Percentiles rank a stretch among this genome's conserved stretches.
phyloP scores from a whole-genome alignment of 2,797 vertebrate species.

The Prionace glauca region DNA sequence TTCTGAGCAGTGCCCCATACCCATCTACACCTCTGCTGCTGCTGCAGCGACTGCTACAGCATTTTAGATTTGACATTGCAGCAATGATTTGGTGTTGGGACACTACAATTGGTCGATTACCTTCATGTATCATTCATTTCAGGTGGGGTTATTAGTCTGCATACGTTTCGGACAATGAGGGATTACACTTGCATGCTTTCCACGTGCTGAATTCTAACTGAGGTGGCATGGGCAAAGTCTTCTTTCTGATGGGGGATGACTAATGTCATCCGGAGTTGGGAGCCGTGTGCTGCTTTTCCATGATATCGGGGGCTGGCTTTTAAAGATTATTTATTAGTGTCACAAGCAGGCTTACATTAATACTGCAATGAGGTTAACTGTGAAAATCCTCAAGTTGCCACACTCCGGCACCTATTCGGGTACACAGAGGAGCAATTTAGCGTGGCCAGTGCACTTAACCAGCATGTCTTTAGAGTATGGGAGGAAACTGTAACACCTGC shows the following conservation, averaged over 20 bases:
- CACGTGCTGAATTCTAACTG: not conserved
- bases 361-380: no score
- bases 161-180: not conserved
- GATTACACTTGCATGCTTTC: not conserved
- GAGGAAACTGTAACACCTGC: no score
- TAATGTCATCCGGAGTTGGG: not conserved
- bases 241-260: not conserved
- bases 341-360: no score
- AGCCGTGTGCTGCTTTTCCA: not conserved
- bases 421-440: no score
- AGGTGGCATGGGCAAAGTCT: not conserved
- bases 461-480: no score
- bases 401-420: no score
- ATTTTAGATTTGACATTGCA: conserved; percentile 4
- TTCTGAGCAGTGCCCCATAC: not conserved
- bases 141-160: not conserved
- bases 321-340: no score
- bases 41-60: not conserved
- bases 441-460: no score
- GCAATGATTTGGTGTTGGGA: not conserved
- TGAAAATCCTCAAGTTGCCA: no score
- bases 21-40: not conserved
- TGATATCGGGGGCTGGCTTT: no score
- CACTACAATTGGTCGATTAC: not conserved
- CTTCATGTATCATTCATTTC: not conserved